phyloP scores from a whole-genome alignment of 2,888 invertebrate species.

The Sisyra nigra region DNA sequence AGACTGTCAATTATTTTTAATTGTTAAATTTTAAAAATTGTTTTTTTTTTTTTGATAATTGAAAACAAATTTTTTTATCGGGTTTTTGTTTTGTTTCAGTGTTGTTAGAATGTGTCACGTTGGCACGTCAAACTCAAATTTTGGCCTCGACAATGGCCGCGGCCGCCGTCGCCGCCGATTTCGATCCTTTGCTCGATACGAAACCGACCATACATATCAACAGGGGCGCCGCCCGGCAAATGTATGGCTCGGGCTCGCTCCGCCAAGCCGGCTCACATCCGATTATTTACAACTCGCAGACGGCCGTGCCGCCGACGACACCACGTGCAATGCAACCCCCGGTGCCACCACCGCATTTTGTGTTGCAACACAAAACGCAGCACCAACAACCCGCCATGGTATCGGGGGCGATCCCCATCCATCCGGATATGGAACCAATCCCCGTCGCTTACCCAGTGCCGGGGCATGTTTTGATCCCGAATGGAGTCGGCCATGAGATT shows the following conservation, averaged over 20 bases:
- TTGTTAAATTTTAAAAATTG: too few species aligned
- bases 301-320: slow-evolving; percentile 17
- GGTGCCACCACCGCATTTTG: slow-evolving; percentile 9
- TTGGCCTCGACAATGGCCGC: too few species aligned
- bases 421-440: slow-evolving; percentile 8
- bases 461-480: slow-evolving; percentile 1
- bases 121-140: too few species aligned
- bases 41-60: too few species aligned
- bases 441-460: slow-evolving; percentile 2
- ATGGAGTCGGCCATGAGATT: not conserved
- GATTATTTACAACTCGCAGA: slow-evolving; percentile 21
- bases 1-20: too few species aligned
- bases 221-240: slow-evolving; percentile 36
- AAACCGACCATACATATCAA: slow-evolving; percentile 30
- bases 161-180: too few species aligned
- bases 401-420: slow-evolving; percentile 5
- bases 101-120: too few species aligned
- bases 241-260: slow-evolving; percentile 36
- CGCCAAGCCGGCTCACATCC: slow-evolving; percentile 30
- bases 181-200: slow-evolving; percentile 12
- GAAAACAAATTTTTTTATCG: too few species aligned
- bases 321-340: slow-evolving; percentile 9
- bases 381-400: slow-evolving; percentile 1
- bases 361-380: slow-evolving; percentile 13
- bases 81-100: too few species aligned